Percentiles rank a stretch among this genome's conserved stretches.
phyloP scores from a whole-genome alignment of 2,797 vertebrate genomes.

The Urophycis tenuis region DNA sequence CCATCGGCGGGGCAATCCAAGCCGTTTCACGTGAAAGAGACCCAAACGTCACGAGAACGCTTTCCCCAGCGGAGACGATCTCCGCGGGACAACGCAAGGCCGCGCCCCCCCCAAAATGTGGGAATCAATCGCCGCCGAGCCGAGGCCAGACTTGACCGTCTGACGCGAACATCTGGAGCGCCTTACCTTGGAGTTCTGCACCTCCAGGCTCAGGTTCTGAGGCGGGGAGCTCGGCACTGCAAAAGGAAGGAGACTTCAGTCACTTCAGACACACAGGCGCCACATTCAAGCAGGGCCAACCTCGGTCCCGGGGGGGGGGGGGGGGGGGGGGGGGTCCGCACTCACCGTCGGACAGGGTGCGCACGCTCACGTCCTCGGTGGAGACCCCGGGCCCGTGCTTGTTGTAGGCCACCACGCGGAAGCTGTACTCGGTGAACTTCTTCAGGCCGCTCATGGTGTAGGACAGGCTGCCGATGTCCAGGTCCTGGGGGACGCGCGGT shows the following conservation, averaged over 20 bases:
- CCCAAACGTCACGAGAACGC: no score
- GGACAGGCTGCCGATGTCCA: slow-evolving; percentile 79
- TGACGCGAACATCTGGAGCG: slow-evolving; percentile 54
- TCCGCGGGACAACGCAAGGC: background rate
- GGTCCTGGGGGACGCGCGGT: slow-evolving; percentile 68
- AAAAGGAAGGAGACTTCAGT: slow-evolving; percentile 21
- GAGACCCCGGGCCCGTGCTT: slow-evolving; percentile 94
- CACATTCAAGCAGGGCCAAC: background rate
- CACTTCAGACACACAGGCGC: background rate
- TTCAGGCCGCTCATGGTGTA: slow-evolving; percentile 81
- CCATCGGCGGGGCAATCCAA: background rate
- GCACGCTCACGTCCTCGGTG: slow-evolving; percentile 81
- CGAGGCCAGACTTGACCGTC: background rate
- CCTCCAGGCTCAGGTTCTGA: slow-evolving; percentile 93
- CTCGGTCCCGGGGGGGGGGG: no score
- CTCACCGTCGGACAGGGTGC: slow-evolving; percentile 89
- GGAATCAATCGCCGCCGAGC: background rate
- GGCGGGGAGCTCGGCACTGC: slow-evolving; percentile 89
- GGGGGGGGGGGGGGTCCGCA: no score
- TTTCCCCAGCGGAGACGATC: no score
- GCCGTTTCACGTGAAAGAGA: background rate
- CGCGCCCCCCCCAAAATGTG: background rate
- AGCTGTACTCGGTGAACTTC: slow-evolving; percentile 90
- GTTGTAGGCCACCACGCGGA: slow-evolving; percentile 94
- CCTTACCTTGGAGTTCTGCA: slow-evolving; percentile 92